phyloP scores from a whole-genome alignment of 2,113 vertebrate genomes.

The Marmota flaviventris region DNA sequence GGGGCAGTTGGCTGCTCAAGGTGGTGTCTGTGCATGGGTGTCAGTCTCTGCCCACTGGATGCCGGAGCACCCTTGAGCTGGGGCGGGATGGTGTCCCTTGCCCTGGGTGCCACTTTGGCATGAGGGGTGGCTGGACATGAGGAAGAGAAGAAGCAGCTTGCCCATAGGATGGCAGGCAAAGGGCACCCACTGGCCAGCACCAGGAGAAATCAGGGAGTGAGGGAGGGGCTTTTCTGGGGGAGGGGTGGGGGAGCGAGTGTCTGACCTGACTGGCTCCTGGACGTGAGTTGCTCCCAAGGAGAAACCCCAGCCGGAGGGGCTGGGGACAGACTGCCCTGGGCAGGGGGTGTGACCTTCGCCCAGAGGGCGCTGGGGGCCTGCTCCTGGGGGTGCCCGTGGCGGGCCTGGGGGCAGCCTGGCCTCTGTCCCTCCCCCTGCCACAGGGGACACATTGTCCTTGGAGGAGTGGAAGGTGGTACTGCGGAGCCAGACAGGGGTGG shows the following conservation, averaged over 20 bases:
- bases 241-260: background rate
- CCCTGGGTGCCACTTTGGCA: background rate
- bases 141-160: background rate
- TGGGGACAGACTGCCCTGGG: background rate
- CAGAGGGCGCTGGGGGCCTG: too few relatives aligned
- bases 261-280: background rate
- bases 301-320: background rate
- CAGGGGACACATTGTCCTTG: too few relatives aligned
- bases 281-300: background rate
- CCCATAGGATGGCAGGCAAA: background rate
- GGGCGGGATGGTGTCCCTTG: background rate
- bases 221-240: too few relatives aligned
- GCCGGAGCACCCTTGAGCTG: background rate
- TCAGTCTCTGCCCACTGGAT: background rate
- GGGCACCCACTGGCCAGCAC: background rate
- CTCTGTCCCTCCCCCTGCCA: too few relatives aligned
- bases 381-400: too few relatives aligned
- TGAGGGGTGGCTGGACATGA: background rate
- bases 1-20: background rate
- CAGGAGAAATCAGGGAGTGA: too few relatives aligned
- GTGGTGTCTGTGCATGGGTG: background rate
- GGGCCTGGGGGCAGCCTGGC: too few relatives aligned
- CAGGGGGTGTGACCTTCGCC: too few relatives aligned
- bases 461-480: too few relatives aligned
- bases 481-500: too few relatives aligned